Base-by-base conservation (phyloP, 2,797 vertebrate species). In the Cyclura pinguis region DNA sequence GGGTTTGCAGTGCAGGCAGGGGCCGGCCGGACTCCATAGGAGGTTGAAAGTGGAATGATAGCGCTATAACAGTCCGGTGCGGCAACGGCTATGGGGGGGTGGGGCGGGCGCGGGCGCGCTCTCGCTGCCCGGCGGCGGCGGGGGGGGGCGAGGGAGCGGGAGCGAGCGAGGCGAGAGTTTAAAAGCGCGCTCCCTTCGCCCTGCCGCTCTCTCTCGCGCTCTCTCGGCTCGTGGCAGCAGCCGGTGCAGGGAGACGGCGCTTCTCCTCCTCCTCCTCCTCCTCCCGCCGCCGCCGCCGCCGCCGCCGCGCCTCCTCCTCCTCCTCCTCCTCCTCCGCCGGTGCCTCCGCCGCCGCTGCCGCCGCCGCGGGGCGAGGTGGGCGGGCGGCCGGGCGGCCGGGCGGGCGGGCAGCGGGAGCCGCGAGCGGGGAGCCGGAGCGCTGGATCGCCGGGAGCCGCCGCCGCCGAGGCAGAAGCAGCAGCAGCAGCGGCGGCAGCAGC, bases 21-120 rank as follows among this genome's bases (percentile, higher is more conserved):
- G 42, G 42, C 42, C 42, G 42, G 42, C 4, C 2, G 42, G 42
- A 47, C 42, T 4, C 42, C 42, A 3, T 47, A 47, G 42, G 42
- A 47, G 42, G 42, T 47, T 3, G 42, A 4, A 47, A 47, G 42
- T 47, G 42, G 42, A 4, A 47, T 47, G 0, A 47, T 47, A 3
- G 42, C 42, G 42, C 2, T 4, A 0, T 47, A 47, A 47, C 42
- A 4, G 42, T 4, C 42, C 4, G 42, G 42, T 47, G 42, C 42
- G 42, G 42, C 42, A 3, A 47, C 85, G 89, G 89, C 81, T 84
- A 90, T 77, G 86, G 86, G 89, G 84, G 88, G 57, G 89, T 12
- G 76, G 18, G 27, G 80, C 24, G 47, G 35, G 64, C 27, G 62
- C 29, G 73, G 6, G 69, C 9, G 24, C n/a, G n/a, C 24, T 12